Evolutionary conservation across 2,888 invertebrate species (phyloP), one percentile per base, ranked within the genome.

Genomic region (Meiosimyza decipiens): DNA sequence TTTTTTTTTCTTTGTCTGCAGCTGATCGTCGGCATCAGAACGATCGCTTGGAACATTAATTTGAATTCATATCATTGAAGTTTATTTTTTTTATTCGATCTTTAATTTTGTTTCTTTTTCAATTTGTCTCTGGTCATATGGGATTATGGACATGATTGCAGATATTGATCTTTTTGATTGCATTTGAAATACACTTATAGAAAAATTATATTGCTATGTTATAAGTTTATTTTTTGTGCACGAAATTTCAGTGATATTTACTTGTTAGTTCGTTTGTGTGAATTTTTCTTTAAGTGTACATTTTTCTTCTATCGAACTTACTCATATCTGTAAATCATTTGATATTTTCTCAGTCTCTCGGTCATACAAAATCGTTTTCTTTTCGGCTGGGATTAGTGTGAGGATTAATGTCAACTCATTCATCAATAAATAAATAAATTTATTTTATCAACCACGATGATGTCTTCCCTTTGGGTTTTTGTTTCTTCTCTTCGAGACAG

Each of bases 341-440:
- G 51, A 64, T 51, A 22, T 64, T 15, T 60, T 60, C 15, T 50
- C 47, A 13, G 51, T 22, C n/a, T 12, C 40, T 60, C 16, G 18
- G 22, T 16, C 47, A 52, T 47, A 40, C 62, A 52, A 62, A 50
- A 70, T 70, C 65, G 60, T 71, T 55, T 71, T 67, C 72, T 71
- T 68, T 74, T 75, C 77, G 75, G 74, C 71, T 72, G 69, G 74
- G 75, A 78, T 77, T 77, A 77, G 78, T 76, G 74, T 78, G 77
- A 78, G 84, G 84, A 84, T 85, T 86, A 85, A 86, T 85, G 86
- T 85, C 84, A 79, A 81, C 81, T 80, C 85, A 85, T 85, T 85
- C 83, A 85, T 84, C 84, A 83, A 78, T 78, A 76, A 70, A 63
- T 70, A 70, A 70, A 70, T 70, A 70, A 70, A 70, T 70, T 70